Conservation (phyloP, 1,140 invertebrate genomes). For the Drosophila triauraria region DNA sequence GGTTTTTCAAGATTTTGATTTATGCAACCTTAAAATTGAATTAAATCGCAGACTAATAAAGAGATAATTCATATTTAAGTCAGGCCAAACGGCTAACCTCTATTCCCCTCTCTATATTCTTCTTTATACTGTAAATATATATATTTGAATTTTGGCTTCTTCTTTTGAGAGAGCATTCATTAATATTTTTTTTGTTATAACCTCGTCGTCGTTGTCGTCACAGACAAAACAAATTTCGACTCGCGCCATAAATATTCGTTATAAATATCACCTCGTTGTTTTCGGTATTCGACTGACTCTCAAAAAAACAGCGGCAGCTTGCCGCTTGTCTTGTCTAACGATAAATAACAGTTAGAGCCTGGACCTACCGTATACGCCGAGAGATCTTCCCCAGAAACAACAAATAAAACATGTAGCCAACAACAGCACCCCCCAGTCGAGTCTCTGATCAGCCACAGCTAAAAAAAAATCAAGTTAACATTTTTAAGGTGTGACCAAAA, state of each 20-base stretch:
- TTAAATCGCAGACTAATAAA: constrained; percentile 13
- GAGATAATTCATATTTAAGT: constrained; percentile 32
- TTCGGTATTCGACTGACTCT: constrained; percentile 22
- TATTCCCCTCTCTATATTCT: not conserved
- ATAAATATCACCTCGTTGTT: constrained; percentile 68
- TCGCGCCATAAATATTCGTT: constrained; percentile 70
- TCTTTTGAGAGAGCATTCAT: constrained; percentile 3
- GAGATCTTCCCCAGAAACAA: constrained; percentile 31
- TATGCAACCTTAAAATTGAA: constrained; percentile 20
- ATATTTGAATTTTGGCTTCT: constrained; percentile 21
- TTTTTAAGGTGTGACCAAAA: constrained; percentile 85
- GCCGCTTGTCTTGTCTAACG: constrained; percentile 80
- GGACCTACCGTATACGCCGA: constrained; percentile 76
- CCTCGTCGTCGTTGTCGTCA: constrained; percentile 21
- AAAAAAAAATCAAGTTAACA: constrained; percentile 42
- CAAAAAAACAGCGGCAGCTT: constrained; percentile 59
- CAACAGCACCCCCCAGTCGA: constrained; percentile 5
- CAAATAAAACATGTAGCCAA: constrained; percentile 16
- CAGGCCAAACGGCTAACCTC: constrained; percentile 4
- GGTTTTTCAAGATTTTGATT: constrained; percentile 1
- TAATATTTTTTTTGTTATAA: constrained; percentile 28
- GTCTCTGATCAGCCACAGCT: constrained; percentile 23
- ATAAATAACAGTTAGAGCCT: constrained; percentile 82
- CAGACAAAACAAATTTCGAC: constrained; percentile 41
- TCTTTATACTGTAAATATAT: constrained; percentile 14